Percentiles rank a stretch among this genome's conserved stretches.
These are phyloP conservation scores for Notiomystis cincta DNA, from an alignment of 2,113 vertebrate genomes.

Conservation along the genomic window DNA sequence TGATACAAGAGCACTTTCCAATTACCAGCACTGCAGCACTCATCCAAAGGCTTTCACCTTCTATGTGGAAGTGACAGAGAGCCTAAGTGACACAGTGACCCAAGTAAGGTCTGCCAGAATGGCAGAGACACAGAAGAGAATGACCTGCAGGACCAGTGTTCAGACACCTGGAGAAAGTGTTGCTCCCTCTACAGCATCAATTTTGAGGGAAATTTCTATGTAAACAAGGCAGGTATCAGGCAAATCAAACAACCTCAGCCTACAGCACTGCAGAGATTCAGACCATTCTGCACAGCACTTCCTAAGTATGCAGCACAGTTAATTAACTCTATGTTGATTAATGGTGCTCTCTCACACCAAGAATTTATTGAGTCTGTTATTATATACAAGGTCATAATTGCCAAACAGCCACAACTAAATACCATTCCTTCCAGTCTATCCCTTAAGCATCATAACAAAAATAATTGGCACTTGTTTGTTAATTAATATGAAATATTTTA, in stretches of 20 bases:
- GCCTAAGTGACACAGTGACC: not conserved
- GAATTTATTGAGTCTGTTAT: constrained; percentile 48
- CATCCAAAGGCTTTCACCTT: not conserved
- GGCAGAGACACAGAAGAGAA: not conserved
- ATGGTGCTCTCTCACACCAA: constrained; percentile 31
- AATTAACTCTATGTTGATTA: constrained; percentile 56
- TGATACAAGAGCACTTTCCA: not conserved
- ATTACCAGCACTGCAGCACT: not conserved
- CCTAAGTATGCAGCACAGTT: constrained; percentile 11
- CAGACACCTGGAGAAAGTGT: not conserved
- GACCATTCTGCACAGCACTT: not conserved
- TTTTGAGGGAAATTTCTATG: not conserved
- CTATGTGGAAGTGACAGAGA: not conserved
- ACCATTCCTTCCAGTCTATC: constrained; percentile 18
- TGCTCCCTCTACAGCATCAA: not conserved
- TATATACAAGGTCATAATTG: constrained; percentile 45
- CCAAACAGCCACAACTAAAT: constrained; percentile 49
- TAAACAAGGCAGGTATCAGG: not conserved
- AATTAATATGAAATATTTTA: constrained; percentile 49
- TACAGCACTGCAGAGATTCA: not conserved
- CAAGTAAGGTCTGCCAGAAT: not conserved
- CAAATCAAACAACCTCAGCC: not conserved
- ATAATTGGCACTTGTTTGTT: constrained; percentile 29
- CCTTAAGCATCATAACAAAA: constrained; percentile 30
- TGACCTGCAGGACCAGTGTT: not conserved